Evolutionary conservation across 2,888 invertebrate species (phyloP).

Genomic region (Drosophila koepferae): DNA sequence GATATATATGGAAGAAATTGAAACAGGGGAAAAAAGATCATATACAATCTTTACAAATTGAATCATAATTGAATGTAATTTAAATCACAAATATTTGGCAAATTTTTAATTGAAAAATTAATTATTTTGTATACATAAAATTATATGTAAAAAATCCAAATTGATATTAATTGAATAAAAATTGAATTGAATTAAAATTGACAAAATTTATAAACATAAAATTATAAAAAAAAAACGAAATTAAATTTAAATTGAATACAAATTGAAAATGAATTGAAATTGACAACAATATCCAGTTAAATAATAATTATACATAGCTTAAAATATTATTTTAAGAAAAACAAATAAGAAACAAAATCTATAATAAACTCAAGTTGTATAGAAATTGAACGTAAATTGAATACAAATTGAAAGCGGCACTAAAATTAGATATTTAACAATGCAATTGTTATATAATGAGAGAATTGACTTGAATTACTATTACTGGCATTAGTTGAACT

Average conservation of each 20-base stretch:
- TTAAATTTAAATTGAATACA: neutral
- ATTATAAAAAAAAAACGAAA: neutral
- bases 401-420: neutral
- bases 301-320: too few relatives aligned
- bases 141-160: too few relatives aligned
- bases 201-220: too few relatives aligned
- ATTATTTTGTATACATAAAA: too few relatives aligned
- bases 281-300: too few relatives aligned
- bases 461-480: neutral
- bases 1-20: too few relatives aligned
- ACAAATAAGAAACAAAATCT: neutral
- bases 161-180: too few relatives aligned
- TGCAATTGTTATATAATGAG: neutral
- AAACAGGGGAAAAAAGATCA: too few relatives aligned
- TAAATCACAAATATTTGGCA: too few relatives aligned
- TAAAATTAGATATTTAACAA: neutral
- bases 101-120: too few relatives aligned
- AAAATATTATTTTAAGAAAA: neutral
- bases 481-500: neutral
- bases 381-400: neutral
- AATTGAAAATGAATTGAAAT: neutral
- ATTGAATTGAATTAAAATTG: too few relatives aligned
- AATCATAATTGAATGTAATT: neutral
- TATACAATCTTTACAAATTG: too few relatives aligned
- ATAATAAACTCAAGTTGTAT: neutral